Evolutionary conservation across 2,797 vertebrate genomes (phyloP).

Genomic region (Amazona ochrocephala): DNA sequence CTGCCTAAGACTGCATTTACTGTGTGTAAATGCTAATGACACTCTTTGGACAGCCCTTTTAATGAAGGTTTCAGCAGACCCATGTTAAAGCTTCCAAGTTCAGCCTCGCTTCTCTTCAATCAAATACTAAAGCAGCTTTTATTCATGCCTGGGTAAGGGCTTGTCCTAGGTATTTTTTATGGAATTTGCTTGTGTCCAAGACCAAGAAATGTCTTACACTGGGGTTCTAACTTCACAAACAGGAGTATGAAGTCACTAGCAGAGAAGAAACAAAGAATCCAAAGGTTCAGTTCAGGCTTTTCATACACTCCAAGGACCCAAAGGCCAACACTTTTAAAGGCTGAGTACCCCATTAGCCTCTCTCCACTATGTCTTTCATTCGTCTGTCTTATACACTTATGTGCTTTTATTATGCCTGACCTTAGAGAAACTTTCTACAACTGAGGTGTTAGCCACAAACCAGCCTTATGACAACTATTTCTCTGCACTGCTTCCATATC

Average conservation of each 20-base stretch:
- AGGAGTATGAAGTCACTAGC: neutral
- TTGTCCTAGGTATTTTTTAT: neutral
- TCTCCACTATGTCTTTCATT: neutral
- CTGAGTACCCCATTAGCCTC: neutral
- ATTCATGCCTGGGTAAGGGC: neutral
- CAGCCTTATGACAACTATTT: neutral
- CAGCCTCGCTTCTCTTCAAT: neutral
- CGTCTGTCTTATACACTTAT: neutral
- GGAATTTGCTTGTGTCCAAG: neutral
- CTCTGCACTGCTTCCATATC: neutral
- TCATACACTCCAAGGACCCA: neutral
- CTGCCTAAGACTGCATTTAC: neutral
- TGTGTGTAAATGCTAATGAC: neutral
- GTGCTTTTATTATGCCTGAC: neutral
- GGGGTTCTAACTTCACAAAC: neutral
- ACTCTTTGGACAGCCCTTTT: neutral
- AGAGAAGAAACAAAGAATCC: neutral
- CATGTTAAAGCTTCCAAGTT: neutral
- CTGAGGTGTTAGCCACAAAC: neutral
- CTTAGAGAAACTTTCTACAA: neutral
- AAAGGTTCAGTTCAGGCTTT: neutral
- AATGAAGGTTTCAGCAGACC: neutral
- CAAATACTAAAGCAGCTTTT: neutral
- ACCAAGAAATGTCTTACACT: neutral
- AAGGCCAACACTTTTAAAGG: neutral